Base-by-base conservation (phyloP, 1,140 invertebrate species). In the Chionoecetes opilio region DNA sequence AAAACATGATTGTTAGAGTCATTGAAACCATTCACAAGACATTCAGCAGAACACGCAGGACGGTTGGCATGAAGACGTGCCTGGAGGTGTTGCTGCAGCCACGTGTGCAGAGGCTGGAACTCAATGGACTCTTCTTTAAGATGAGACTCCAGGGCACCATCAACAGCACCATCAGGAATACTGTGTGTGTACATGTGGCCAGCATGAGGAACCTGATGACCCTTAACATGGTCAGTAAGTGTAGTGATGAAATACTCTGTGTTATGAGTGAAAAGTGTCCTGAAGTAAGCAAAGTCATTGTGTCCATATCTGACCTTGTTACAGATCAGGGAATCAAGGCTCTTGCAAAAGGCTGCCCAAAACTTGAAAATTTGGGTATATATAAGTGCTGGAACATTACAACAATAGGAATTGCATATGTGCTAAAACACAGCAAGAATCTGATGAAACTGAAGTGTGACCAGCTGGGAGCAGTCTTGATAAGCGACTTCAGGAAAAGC, bases 361-460 rank as follows among this genome's bases (percentile, higher is more conserved):
- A 94, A 37, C 86, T 96, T 9, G 93, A 96, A 94, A 96, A 93
- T 82, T 91, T 96, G 14, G 93, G 93, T 8, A 96, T 96, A 53
- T 96, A 94, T 35, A 94, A 96, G 21, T 96, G 95, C 86, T 96
- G 95, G 95, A 93, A 92, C 46, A 82, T 96, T 21, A 92, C 95
- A 26, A 26, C 93, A 46, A 91, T 93, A 31, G 95, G 93, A 31
- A 94, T 96, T 35, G 91, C 91, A 3, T 92, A 88, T 94, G 93
- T 82, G 35, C 63, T 96, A 21, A 82, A 63, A 41, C 82, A 94
- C 89, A 31, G 38, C 6, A 87, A 89, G 21, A 94, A 94, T 21
- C 84, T 96, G 31, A 41, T 89, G 34, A 93, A 94, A 35, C 34
- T 96, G 53, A 90, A 94, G 82, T 94, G 82, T 94, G 95, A 96